Conservation (phyloP, 2,888 invertebrate genomes). For the Orthonychiurus folsomi region DNA sequence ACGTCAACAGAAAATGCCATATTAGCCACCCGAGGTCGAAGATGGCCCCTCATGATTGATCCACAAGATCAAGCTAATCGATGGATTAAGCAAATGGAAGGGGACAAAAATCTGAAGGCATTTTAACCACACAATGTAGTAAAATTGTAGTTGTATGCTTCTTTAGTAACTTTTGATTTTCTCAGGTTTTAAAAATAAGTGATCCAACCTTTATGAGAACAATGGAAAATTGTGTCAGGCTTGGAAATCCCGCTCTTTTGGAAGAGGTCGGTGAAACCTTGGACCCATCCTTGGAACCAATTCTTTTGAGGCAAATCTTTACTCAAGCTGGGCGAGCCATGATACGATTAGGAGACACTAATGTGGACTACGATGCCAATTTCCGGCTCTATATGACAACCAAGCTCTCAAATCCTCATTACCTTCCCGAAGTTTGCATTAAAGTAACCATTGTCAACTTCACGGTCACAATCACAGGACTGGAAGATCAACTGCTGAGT, state of each 20-base stretch:
- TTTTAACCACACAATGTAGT: not conserved
- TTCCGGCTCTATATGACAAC: constrained; percentile 86
- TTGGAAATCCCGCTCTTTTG: constrained; percentile 75
- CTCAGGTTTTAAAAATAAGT: constrained; percentile 60
- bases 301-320: constrained; percentile 71
- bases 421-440: constrained; percentile 83
- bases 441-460: constrained; percentile 89
- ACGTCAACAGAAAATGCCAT: constrained; percentile 89
- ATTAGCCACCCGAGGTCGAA: constrained; percentile 68
- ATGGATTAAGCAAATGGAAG: constrained; percentile 85
- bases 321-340: constrained; percentile 67
- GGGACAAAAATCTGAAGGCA: constrained; percentile 57
- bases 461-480: constrained; percentile 76
- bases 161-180: not conserved
- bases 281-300: constrained; percentile 76
- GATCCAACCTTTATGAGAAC: constrained; percentile 65
- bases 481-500: constrained; percentile 83
- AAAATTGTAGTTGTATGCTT: not conserved
- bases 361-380: constrained; percentile 78
- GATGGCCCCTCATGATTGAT: constrained; percentile 89
- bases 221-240: constrained; percentile 70
- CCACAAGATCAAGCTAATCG: constrained; percentile 87
- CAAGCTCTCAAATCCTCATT: constrained; percentile 86
- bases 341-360: constrained; percentile 74
- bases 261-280: constrained; percentile 81